A percentile compares a stretch with the other conserved stretches of the same genome.
These are phyloP conservation scores for Anthoptus insignis DNA, from an alignment of 2,888 invertebrate genomes.

Conservation along the genomic window DNA sequence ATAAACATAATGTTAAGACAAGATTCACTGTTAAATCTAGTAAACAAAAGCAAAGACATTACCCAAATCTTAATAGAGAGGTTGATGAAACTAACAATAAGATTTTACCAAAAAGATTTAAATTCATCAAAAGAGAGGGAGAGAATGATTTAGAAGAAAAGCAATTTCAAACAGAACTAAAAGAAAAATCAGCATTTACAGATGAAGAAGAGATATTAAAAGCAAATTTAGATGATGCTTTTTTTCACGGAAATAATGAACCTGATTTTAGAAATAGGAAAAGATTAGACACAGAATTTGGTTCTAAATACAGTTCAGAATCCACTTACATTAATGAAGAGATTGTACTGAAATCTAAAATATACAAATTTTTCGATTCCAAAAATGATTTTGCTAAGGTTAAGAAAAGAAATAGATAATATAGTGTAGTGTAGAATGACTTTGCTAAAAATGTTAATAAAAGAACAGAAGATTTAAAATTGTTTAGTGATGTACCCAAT, in stretches of 20 bases:
- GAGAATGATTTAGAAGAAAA: neutral
- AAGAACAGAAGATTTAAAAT: neutral
- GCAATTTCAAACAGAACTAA: neutral
- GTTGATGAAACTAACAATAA: too few relatives aligned
- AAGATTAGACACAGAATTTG: neutral
- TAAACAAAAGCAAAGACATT: too few relatives aligned
- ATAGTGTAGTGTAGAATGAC: too few relatives aligned
- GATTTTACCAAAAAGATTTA: too few relatives aligned
- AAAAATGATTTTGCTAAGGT: constrained; percentile 1
- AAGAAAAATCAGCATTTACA: neutral
- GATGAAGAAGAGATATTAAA: constrained; percentile 15
- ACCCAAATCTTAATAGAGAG: too few relatives aligned
- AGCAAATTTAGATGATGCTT: constrained; percentile 21
- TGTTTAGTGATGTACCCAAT: neutral
- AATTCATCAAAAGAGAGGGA: too few relatives aligned
- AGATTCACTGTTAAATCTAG: too few relatives aligned
- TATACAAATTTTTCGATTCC: constrained; percentile 25
- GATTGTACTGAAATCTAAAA: constrained; percentile 22
- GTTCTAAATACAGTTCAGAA: neutral
- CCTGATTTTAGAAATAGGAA: neutral
- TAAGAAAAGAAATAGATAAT: neutral
- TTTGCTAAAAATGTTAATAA: too few relatives aligned
- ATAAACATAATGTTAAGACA: too few relatives aligned
- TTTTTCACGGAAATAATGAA: constrained; percentile 10
- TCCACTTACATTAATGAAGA: constrained; percentile 27